A percentile compares a stretch with the other conserved stretches of the same genome.
phyloP scores from a whole-genome alignment of 2,888 invertebrate species.

The Microdon myrmicae region DNA sequence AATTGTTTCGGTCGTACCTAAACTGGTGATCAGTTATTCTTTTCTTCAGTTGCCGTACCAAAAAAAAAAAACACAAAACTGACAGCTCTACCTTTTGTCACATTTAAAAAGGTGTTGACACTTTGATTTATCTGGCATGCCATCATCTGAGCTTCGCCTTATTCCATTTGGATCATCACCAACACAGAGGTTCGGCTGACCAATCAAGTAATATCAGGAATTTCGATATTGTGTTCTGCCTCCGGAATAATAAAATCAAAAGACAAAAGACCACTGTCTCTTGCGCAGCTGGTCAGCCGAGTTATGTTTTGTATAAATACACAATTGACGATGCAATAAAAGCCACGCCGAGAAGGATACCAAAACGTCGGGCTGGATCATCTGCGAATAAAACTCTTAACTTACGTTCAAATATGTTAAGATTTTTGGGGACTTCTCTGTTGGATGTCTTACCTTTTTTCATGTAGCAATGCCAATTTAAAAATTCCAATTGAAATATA shows the following conservation, averaged over 20 bases:
- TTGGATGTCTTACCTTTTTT: conserved; percentile 17
- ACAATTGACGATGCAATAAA: conserved; percentile 26
- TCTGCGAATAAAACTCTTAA: conserved; percentile 50
- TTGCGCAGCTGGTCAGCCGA: conserved; percentile 41
- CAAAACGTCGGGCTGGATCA: too few relatives aligned
- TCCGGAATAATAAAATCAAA: conserved; percentile 1
- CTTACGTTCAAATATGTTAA: conserved; percentile 50
- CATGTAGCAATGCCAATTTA: conserved; percentile 62
- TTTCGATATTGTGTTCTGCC: conserved; percentile 51
- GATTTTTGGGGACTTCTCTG: conserved; percentile 46
- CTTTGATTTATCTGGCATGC: conserved; percentile 67
- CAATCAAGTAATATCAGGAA: conserved; percentile 54
- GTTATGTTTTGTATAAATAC: too few relatives aligned
- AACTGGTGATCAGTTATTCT: too few relatives aligned
- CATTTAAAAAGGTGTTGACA: conserved; percentile 67
- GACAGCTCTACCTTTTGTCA: conserved; percentile 57
- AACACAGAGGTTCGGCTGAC: conserved; percentile 25
- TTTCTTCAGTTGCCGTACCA: too few relatives aligned
- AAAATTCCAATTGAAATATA: conserved; percentile 68
- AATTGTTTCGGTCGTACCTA: too few relatives aligned
- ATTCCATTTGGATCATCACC: conserved; percentile 44
- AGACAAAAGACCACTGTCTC: too few relatives aligned
- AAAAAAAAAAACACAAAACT: too few relatives aligned
- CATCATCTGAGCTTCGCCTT: conserved; percentile 57
- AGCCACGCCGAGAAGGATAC: too few relatives aligned